These are phyloP conservation scores for Contarinia nasturtii DNA, from an alignment of 1,140 invertebrate genomes.

Conservation along the genomic window DNA sequence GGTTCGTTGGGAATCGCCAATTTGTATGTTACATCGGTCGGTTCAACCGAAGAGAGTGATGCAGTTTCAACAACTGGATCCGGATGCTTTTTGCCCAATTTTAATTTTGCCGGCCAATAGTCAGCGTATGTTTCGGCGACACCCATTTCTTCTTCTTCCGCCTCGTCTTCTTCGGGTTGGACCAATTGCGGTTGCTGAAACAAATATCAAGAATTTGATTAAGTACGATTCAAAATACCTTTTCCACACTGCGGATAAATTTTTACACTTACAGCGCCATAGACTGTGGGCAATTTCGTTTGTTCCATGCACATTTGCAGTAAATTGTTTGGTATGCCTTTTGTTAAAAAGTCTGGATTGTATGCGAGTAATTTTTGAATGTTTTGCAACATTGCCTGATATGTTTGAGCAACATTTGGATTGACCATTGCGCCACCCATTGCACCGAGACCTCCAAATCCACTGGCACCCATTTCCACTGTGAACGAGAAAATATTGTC, in stretches of 20 bases:
- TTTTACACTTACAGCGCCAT: background rate
- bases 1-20: conserved; percentile 61
- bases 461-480: conserved; percentile 38
- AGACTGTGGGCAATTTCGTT: conserved; percentile 6
- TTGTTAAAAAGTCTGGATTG: conserved; percentile 21
- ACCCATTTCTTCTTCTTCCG: conserved; percentile 90
- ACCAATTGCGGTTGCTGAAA: conserved; percentile 10
- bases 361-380: conserved; percentile 17
- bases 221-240: too few relatives aligned
- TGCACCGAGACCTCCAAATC: conserved; percentile 28
- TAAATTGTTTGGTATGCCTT: conserved; percentile 22
- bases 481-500: conserved; percentile 5
- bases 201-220: background rate
- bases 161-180: conserved; percentile 52
- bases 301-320: conserved; percentile 25
- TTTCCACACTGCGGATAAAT: too few relatives aligned
- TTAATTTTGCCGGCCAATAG: conserved; percentile 93
- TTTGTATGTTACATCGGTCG: conserved; percentile 84
- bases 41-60: conserved; percentile 88
- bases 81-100: conserved; percentile 88
- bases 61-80: conserved; percentile 99
- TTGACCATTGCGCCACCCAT: conserved; percentile 26
- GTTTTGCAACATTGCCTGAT: conserved; percentile 21
- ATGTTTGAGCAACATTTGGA: conserved; percentile 12
- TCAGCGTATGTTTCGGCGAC: conserved; percentile 95